These are phyloP conservation scores for Pedetes capensis DNA, from an alignment of 2,113 vertebrate species.

Conservation along the genomic window DNA sequence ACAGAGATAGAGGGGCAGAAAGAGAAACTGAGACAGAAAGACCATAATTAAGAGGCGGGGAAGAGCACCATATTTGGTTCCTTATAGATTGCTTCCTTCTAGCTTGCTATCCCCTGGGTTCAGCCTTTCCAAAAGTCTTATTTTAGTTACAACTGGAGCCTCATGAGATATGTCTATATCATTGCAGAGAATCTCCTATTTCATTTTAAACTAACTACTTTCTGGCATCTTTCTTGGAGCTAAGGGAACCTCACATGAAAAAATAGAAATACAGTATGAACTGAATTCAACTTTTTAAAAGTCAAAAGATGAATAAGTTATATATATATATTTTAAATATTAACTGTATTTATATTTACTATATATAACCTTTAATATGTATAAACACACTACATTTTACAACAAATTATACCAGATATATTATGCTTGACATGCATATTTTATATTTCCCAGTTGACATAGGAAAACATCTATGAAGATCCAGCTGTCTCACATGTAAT, in stretches of 20 bases:
- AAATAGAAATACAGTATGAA: not conserved
- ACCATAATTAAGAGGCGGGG: not conserved
- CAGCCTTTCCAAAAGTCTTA: not conserved
- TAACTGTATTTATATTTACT: not conserved
- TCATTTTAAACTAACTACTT: not conserved
- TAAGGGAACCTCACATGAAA: not conserved
- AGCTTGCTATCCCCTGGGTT: not conserved
- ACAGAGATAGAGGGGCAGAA: not conserved
- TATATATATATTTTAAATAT: not conserved
- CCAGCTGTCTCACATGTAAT: constrained; percentile 9
- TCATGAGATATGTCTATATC: not conserved
- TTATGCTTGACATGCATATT: not conserved
- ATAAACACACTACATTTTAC: not conserved
- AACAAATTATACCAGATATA: not conserved
- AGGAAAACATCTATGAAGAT: not conserved
- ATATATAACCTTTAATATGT: no score
- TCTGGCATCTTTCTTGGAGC: not conserved
- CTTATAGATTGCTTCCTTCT: not conserved
- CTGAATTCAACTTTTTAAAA: constrained; percentile 1
- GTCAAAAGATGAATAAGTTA: not conserved
- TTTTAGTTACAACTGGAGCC: not conserved
- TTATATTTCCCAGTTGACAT: not conserved
- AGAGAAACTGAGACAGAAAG: not conserved
- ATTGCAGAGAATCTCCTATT: not conserved
- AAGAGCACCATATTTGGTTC: no score